Evolutionary conservation across 1,140 invertebrate genomes (phyloP).

Genomic region (Drosophila pruinosa): DNA sequence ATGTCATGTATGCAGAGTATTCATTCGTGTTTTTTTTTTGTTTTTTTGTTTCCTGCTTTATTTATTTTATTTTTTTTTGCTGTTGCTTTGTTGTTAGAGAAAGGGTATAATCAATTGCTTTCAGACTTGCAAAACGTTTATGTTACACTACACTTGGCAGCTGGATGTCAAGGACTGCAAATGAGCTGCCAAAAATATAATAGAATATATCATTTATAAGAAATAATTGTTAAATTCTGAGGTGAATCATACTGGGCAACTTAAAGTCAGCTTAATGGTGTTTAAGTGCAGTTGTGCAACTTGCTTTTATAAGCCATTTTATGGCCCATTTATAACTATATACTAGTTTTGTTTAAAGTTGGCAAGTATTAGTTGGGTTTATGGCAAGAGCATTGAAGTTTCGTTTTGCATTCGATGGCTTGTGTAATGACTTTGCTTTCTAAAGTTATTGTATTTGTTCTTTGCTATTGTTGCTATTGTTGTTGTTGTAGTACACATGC

Average conservation of each 20-base stretch:
- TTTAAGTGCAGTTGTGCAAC: too few relatives aligned
- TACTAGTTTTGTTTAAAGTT: constrained; percentile 4
- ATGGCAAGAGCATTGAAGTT: constrained; percentile 21
- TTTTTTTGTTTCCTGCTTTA: neutral
- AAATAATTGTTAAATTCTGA: neutral
- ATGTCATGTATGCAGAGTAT: constrained; percentile 29
- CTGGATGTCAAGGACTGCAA: neutral
- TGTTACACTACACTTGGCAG: neutral
- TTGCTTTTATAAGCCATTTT: too few relatives aligned
- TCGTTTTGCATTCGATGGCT: constrained; percentile 9
- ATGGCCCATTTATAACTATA: too few relatives aligned
- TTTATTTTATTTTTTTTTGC: constrained; percentile 6
- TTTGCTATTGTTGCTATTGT: constrained; percentile 2
- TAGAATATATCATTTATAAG: too few relatives aligned
- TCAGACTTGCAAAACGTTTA: neutral
- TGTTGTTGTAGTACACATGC: constrained; percentile 31
- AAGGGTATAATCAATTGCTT: constrained; percentile 11
- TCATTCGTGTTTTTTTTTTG: neutral
- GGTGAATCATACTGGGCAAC: too few relatives aligned
- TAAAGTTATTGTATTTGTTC: constrained; percentile 13
- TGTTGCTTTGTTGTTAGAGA: constrained; percentile 1
- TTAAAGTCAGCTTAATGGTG: too few relatives aligned
- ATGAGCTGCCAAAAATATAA: too few relatives aligned
- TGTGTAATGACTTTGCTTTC: constrained; percentile 28
- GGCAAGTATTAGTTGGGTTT: neutral